Percentiles rank a stretch among this genome's conserved stretches.
Conservation (phyloP, 2,888 invertebrate genomes). For the Helicoverpa assulta region DNA sequence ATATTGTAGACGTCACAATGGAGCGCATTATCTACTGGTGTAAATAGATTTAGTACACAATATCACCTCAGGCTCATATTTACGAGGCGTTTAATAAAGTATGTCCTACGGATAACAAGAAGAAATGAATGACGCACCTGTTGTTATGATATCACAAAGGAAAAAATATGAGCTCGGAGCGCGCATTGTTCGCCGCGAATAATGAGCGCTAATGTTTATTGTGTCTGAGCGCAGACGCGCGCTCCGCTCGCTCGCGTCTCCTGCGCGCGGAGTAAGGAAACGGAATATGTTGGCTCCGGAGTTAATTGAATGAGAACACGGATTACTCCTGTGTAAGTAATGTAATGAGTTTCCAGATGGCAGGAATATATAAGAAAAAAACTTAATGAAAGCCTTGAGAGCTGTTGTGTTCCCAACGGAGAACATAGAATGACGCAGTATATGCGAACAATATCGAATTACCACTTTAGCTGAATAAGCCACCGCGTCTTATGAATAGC, state of each 20-base stretch:
- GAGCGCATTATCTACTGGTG: constrained; percentile 31
- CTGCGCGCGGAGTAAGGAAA: constrained; percentile 25
- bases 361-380: constrained; percentile 12
- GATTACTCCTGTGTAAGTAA: constrained; percentile 42
- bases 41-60: constrained; percentile 38
- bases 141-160: constrained; percentile 52
- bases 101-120: constrained; percentile 27
- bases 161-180: constrained; percentile 55
- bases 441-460: constrained; percentile 21
- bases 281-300: constrained; percentile 22
- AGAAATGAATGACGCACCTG: constrained; percentile 49
- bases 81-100: constrained; percentile 52
- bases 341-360: constrained; percentile 37
- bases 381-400: constrained; percentile 7
- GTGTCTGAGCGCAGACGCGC: constrained; percentile 13
- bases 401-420: constrained; percentile 6
- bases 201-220: constrained; percentile 59
- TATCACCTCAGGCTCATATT: constrained; percentile 38
- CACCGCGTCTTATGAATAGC: constrained; percentile 31
- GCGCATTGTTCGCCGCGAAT: constrained; percentile 52
- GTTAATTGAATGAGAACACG: constrained; percentile 41
- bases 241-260: constrained; percentile 1
- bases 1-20: constrained; percentile 39
- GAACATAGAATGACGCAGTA: constrained; percentile 23
- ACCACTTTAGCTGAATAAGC: constrained; percentile 6